These are phyloP conservation scores for Serripes groenlandicus DNA, from an alignment of 2,888 invertebrate species.

Conservation along the genomic window DNA sequence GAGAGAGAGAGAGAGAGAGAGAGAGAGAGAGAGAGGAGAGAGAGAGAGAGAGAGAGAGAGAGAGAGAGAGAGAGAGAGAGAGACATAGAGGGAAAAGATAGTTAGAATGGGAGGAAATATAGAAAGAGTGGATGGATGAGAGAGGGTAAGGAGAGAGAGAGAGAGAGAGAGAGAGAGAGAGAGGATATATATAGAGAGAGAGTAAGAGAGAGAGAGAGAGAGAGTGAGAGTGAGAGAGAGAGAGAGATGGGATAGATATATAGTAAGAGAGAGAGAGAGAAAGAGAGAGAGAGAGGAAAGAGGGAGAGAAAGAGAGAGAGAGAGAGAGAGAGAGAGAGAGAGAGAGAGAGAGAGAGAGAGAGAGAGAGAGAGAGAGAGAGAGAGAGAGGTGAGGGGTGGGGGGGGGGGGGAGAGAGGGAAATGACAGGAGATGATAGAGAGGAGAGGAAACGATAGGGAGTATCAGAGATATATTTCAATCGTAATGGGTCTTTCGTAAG, in stretches of 20 bases:
- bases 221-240: neutral
- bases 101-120: neutral
- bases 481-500: no score
- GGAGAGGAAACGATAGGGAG: no score
- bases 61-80: slow-evolving; percentile 11
- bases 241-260: neutral
- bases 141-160: neutral
- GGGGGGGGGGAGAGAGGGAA: no score
- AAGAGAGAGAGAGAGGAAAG: neutral
- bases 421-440: no score
- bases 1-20: slow-evolving; percentile 11
- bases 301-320: neutral
- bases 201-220: neutral
- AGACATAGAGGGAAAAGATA: neutral
- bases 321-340: neutral
- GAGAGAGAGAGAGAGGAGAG: slow-evolving; percentile 8
- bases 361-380: slow-evolving; percentile 11
- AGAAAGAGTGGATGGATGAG: neutral
- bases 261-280: neutral
- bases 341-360: slow-evolving; percentile 11
- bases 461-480: no score
- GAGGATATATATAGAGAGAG: no score
- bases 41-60: slow-evolving; percentile 11
- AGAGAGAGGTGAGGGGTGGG: slow-evolving; percentile 7
- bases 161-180: neutral